Evolutionary conservation across 2,113 vertebrate genomes (phyloP), one percentile per base, ranked within the genome.

Genomic region (Limanda limanda): DNA sequence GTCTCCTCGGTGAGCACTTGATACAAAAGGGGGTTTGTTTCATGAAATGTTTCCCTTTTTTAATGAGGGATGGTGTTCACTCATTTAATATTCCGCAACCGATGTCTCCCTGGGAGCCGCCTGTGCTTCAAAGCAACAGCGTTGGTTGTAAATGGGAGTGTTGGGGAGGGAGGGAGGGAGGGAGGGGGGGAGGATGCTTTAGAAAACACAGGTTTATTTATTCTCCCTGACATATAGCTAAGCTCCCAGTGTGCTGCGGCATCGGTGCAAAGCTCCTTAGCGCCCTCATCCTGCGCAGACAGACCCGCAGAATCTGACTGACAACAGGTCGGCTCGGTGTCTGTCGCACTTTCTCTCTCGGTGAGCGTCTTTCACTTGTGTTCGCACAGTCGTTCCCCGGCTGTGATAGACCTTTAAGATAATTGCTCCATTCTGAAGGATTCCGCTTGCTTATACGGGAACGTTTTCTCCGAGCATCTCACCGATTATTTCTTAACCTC

Each of bases 151-250:
- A 88, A 91, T 80, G 86, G 78, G 73, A 70, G 71, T 77, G 15
- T 74, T 18, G 77, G 42, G 18, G 21, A 8, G 15, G 76, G 42
- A 51, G 13, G 20, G 24, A 1, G 72, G 20, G 77, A 35, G 20
- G n/a, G 10, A 20, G 58, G 24, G 55, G 42, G 21, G 65, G 20
- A 13, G 55, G 20, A 64, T 0, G 85, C 74, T 78, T 79, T 74
- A 79, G 68, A 87, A 91, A 92, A 85, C 88, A 89, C 83, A 79
- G 88, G 84, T 92, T 93, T 93, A 88, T 91, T 92, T 92, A 82
- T 91, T 81, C 89, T 84, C 86, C 48, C 77, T 90, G 88, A 89
- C 84, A 82, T 84, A 67, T 82, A 83, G 83, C 85, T 92, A 83
- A 87, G 89, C 91, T 84, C 77, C 74, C 67, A 71, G 51, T 40